These are phyloP conservation scores for Mycetomoellerius zeteki DNA, from an alignment of 1,140 invertebrate species.

Conservation along the genomic window DNA sequence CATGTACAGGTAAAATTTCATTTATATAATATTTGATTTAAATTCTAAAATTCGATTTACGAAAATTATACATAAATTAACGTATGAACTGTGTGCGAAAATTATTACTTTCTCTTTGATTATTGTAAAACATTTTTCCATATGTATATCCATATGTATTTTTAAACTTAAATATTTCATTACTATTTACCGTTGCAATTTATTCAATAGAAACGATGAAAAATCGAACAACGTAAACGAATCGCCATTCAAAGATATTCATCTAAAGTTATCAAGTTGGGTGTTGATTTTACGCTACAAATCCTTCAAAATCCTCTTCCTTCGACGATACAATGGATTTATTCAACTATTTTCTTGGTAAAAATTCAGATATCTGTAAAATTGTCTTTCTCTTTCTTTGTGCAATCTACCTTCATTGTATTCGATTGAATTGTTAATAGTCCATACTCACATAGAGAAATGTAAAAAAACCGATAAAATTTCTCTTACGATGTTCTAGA, in stretches of 20 bases:
- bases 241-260: background rate
- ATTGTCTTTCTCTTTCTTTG: slow-evolving; percentile 17
- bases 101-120: slow-evolving; percentile 22
- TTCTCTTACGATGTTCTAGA: background rate
- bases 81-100: background rate
- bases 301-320: background rate
- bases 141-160: background rate
- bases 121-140: background rate
- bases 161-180: background rate
- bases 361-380: slow-evolving; percentile 34
- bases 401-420: background rate
- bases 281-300: slow-evolving; percentile 27
- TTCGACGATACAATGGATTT: background rate
- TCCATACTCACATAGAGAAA: background rate
- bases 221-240: background rate
- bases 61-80: slow-evolving; percentile 27
- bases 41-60: slow-evolving; percentile 36
- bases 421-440: slow-evolving; percentile 2
- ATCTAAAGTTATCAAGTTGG: slow-evolving; percentile 1
- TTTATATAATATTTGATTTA: slow-evolving; percentile 17
- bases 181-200: background rate
- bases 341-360: slow-evolving; percentile 1
- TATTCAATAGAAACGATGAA: background rate
- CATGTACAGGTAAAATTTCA: slow-evolving; percentile 1
- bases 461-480: background rate